Evolutionary conservation across 2,113 vertebrate species (phyloP), one percentile per base, ranked within the genome.

Genomic region (Copsychus sechellarum): DNA sequence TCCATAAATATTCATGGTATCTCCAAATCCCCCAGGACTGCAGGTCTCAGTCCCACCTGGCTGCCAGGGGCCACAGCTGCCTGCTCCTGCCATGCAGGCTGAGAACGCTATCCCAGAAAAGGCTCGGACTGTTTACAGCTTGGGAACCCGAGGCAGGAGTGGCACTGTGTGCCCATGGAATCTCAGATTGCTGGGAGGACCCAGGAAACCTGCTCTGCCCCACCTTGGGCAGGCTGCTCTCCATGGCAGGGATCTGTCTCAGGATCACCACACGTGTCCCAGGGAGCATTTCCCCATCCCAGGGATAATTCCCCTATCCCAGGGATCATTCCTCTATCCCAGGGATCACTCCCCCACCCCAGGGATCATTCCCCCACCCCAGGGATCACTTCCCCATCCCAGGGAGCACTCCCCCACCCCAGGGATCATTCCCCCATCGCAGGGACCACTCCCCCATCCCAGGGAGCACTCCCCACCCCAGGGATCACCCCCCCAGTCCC

Each of bases 41-140:
- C 17, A 6, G 11, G 13, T 42, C 60, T 45, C 29, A 9, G 14
- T 12, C 84, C 29, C 57, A 7, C 45, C 83, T 38, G 2, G 13
- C 43, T 42, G 20, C 47, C 43, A 16, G 16, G 22, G 61, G 23
- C 28, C 53, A 60, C 28, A 24, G n/a, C 38, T 2, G 8, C 61
- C 53, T 40, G 29, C 54, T 69, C 40, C 54, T 14, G 6, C 47
- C n/a, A 53, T 0, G 0, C 6, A 4, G 12, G 50, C 20, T 13
- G 33, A 34, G n/a, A 42, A 31, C 0, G 0, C 15, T 4, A 0
- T 5, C 33, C 66, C 18, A 18, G 26, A 15, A 36, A 66, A 51
- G 25, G 6, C 21, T 56, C 5, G 2, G 8, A 4, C 9, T 1
- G 2, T 51, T 66, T 26, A 7, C 45, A 18, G n/a, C 51, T 54